Base-by-base conservation (phyloP, 2,113 vertebrate species). In the Atrichornis clamosus region DNA sequence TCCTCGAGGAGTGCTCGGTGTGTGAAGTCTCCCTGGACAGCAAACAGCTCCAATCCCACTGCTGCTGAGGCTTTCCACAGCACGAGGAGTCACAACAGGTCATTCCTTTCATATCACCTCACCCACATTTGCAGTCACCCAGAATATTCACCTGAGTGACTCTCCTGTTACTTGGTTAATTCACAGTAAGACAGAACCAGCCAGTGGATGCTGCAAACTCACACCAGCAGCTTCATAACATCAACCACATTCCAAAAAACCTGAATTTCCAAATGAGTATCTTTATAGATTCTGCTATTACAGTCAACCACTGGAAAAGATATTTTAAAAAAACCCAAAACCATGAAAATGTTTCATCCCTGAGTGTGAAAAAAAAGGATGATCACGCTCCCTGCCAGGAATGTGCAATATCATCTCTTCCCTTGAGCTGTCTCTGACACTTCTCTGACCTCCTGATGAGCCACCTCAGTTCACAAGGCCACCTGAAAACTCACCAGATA, bases 121-220 rank as follows among this genome's bases (percentile, higher is more conserved):
- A 89, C 52, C 60, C 68, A 44, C 42, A 65, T 67, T 15, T 15
- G 55, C 86, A 93, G 22, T 87, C 89, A 95, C 73, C 91, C 95
- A 94, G 91, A 93, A 92, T 14, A 79, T 95, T 17, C 89, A 93
- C 56, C 68, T 23, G 77, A 96, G 70, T 49, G 88, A 80, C 64
- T 85, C 84, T 44, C 21, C 19, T 3, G 44, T 24, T 18, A 3
- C 10, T 55, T 30, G 67, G 69, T 49, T 76, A 35, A 80, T 15
- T 42, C 5, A 20, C 8, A 14, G 59, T 3, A 41, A 94, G 27
- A 17, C 77, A 87, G 41, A 37, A 15, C 9, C 58, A 4, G 84
- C 15, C 35, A 28, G 76, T 35, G 59, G 59, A 18, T 3, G 53
- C 62, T 64, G 65, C 49, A 50, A 10, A 39, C 78, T 76, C 67